Evolutionary conservation across 2,113 vertebrate genomes (phyloP).

Genomic region (Apeltes quadracus): DNA sequence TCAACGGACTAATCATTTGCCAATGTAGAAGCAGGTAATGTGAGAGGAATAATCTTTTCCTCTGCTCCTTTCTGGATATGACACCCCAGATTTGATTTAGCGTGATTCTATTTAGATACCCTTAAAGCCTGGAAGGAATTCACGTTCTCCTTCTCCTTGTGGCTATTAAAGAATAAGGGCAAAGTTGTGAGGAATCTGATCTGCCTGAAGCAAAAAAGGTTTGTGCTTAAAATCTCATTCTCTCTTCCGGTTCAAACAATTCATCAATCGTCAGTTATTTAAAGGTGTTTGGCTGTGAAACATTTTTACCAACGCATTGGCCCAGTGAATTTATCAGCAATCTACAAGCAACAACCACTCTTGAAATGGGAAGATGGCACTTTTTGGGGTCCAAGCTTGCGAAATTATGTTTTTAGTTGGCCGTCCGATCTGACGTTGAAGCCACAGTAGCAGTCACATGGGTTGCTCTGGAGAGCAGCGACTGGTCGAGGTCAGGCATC

Average conservation of each 20-base stretch:
- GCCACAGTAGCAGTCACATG: neutral
- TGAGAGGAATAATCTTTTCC: constrained; percentile 67
- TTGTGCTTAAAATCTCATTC: neutral
- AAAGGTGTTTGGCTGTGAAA: neutral
- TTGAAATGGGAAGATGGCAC: neutral
- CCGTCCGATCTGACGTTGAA: neutral
- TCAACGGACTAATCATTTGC: constrained; percentile 80
- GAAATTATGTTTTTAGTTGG: neutral
- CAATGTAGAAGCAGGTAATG: constrained; percentile 67
- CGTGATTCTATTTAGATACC: neutral
- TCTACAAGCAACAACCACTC: neutral
- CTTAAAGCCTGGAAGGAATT: constrained; percentile 6
- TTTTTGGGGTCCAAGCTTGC: neutral
- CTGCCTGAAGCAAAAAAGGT: neutral
- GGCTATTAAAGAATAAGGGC: neutral
- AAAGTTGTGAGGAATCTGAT: neutral
- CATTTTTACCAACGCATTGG: neutral
- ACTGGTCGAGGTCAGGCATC: neutral
- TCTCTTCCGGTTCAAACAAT: neutral
- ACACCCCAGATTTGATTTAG: constrained; percentile 47
- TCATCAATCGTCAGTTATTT: neutral
- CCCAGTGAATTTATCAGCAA: neutral
- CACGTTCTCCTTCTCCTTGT: neutral
- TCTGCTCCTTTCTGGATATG: constrained; percentile 48
- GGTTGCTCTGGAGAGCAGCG: neutral